Conservation (phyloP, 2,888 invertebrate species). For the Altica lythri region DNA sequence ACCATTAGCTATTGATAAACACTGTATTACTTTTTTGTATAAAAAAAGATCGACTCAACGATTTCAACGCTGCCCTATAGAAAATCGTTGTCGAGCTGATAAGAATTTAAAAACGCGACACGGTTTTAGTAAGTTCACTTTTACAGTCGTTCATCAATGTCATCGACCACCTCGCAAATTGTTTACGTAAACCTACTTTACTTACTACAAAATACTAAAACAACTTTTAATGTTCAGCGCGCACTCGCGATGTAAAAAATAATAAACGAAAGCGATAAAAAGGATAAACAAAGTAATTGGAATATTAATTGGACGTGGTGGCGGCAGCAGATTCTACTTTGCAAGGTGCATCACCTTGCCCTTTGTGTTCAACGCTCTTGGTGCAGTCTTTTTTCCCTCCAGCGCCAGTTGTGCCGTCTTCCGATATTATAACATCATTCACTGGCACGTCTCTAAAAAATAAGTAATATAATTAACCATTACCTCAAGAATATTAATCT, state of each 20-base stretch:
- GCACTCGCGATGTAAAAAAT: constrained; percentile 9
- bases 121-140: constrained; percentile 13
- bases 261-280: neutral
- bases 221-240: constrained; percentile 10
- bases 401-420: constrained; percentile 40
- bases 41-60: constrained; percentile 3
- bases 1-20: neutral
- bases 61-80: constrained; percentile 17
- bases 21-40: constrained; percentile 11
- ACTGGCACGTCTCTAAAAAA: constrained; percentile 53
- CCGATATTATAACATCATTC: constrained; percentile 50
- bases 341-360: constrained; percentile 55
- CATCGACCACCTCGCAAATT: constrained; percentile 10
- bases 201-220: constrained; percentile 18
- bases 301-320: constrained; percentile 15
- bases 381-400: constrained; percentile 46
- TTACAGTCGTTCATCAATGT: neutral
- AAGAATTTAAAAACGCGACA: constrained; percentile 37
- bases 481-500: too few relatives aligned
- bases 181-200: constrained; percentile 21
- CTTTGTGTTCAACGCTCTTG: constrained; percentile 50
- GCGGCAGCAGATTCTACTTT: constrained; percentile 22
- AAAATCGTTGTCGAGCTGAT: constrained; percentile 45
- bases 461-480: too few relatives aligned
- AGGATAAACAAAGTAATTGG: neutral